Evolutionary conservation across 2,888 invertebrate genomes (phyloP).

Genomic region (Lydus trimaculatus): DNA sequence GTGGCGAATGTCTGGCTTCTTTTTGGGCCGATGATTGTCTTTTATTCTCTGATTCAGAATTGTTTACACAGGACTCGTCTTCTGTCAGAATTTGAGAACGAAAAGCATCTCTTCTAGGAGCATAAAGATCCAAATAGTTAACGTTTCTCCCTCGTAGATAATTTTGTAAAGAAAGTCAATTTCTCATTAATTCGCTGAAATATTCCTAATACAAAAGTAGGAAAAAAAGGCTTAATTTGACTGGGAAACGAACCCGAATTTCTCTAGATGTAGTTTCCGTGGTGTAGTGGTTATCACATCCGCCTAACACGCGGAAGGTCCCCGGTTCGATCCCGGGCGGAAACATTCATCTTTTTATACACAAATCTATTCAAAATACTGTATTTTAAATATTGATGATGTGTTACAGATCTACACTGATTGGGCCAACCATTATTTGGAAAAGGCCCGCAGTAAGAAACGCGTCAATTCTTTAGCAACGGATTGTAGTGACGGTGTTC

Average conservation of each 20-base stretch:
- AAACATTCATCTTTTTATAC: constrained; percentile 63
- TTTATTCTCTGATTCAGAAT: no score
- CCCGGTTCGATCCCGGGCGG: constrained; percentile 90
- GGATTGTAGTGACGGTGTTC: constrained; percentile 91
- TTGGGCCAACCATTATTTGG: constrained; percentile 98
- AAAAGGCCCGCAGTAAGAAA: constrained; percentile 86
- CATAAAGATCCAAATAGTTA: no score
- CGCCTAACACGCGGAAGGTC: constrained; percentile 92
- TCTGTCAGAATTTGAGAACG: no score
- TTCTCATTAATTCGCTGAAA: no score
- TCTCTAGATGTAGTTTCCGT: constrained; percentile 4
- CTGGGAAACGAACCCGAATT: no score
- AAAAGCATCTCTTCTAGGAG: no score
- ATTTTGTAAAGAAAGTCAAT: no score
- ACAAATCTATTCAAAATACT: not conserved
- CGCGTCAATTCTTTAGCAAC: constrained; percentile 83
- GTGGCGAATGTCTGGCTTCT: no score
- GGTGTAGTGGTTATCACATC: constrained; percentile 69
- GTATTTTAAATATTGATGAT: not conserved
- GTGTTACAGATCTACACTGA: constrained; percentile 91
- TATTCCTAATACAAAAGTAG: no score
- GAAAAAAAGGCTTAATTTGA: no score
- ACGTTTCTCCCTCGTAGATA: no score
- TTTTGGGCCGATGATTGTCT: no score
- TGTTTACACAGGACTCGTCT: not conserved